Conservation (phyloP, 1,140 invertebrate species). For the Drosophila biarmipes region DNA sequence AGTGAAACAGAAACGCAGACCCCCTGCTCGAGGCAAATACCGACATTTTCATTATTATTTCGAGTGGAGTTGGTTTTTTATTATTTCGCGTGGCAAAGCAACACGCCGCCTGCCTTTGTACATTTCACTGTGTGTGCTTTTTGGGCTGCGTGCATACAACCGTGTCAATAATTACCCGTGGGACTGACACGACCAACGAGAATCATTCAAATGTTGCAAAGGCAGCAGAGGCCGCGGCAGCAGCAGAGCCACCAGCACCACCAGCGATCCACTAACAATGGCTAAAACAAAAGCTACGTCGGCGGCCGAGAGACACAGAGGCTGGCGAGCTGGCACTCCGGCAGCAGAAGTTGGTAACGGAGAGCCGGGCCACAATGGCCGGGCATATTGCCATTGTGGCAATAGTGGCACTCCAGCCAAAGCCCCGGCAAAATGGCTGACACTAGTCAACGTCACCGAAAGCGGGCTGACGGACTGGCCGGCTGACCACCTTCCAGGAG, state of each 20-base stretch:
- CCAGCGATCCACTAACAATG: constrained; percentile 66
- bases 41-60: constrained; percentile 83
- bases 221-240: constrained; percentile 37
- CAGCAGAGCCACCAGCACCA: not conserved
- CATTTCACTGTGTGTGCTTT: constrained; percentile 53
- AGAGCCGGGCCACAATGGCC: constrained; percentile 40
- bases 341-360: constrained; percentile 38
- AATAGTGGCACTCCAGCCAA: constrained; percentile 18
- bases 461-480: constrained; percentile 58
- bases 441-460: constrained; percentile 52
- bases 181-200: constrained; percentile 83
- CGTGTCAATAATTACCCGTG: constrained; percentile 84
- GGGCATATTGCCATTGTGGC: constrained; percentile 70
- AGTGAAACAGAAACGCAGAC: constrained; percentile 18
- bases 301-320: constrained; percentile 43
- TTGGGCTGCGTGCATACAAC: constrained; percentile 84
- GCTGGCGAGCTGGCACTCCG: constrained; percentile 23
- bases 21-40: constrained; percentile 49
- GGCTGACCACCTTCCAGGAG: constrained; percentile 54
- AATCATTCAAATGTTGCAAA: constrained; percentile 83
- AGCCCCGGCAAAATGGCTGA: constrained; percentile 70
- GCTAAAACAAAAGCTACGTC: constrained; percentile 74
- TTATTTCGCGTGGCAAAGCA: constrained; percentile 76
- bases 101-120: constrained; percentile 61
- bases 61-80: constrained; percentile 61